These are phyloP conservation scores for Arenaria interpres DNA, from an alignment of 2,113 vertebrate species.

Conservation along the genomic window DNA sequence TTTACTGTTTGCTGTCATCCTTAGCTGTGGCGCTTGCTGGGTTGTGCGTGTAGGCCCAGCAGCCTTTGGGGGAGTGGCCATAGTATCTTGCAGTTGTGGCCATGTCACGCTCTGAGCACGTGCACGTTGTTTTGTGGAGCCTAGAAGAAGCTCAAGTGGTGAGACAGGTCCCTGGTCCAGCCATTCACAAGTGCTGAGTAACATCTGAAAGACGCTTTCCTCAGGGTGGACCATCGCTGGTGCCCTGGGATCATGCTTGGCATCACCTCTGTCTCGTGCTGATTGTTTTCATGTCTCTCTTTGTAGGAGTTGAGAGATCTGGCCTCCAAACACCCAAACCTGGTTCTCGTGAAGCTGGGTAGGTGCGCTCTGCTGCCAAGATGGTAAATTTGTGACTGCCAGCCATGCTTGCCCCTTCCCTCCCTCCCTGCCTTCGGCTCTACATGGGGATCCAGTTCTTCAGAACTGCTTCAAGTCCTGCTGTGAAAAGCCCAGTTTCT, in stretches of 20 bases:
- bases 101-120: accelerated
- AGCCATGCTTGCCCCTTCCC: background rate
- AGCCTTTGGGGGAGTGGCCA: background rate
- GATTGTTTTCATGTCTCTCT: background rate
- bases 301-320: constrained; percentile 62
- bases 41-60: background rate
- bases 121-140: background rate
- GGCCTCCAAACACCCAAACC: constrained; percentile 46
- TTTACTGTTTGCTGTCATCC: background rate
- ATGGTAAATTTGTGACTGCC: background rate
- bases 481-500: background rate
- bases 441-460: background rate
- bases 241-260: background rate
- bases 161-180: background rate
- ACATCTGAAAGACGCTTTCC: background rate
- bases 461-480: background rate
- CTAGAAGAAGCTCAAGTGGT: background rate
- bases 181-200: background rate
- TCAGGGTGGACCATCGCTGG: background rate
- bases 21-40: background rate
- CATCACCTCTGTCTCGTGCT: accelerated
- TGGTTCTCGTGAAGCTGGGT: constrained; percentile 60
- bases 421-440: background rate
- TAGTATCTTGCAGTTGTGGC: background rate
- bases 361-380: background rate